Evolutionary conservation across 2,888 invertebrate species (phyloP).

Genomic region (Plutella xylostella): DNA sequence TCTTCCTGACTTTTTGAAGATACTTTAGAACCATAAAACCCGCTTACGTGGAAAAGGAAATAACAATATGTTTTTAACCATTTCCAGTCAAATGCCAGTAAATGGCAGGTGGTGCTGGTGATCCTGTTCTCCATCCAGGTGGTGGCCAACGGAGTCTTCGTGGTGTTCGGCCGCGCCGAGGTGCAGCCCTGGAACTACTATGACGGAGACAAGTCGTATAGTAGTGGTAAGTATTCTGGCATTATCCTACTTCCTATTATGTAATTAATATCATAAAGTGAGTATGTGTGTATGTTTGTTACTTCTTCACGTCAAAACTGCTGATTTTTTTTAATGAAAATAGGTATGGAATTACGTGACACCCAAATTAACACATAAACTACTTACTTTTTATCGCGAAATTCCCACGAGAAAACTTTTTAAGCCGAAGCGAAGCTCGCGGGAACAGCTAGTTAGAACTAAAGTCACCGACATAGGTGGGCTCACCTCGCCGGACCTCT

Average conservation of each 20-base stretch:
- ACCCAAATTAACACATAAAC: too few species aligned
- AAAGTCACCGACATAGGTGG: background rate
- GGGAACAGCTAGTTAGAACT: background rate
- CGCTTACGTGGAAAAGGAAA: background rate
- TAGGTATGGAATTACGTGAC: background rate
- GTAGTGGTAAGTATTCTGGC: too few species aligned
- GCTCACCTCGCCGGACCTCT: too few species aligned
- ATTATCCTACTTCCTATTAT: too few species aligned
- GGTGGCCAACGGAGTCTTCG: conserved; percentile 72
- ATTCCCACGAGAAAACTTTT: too few species aligned
- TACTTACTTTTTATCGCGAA: background rate
- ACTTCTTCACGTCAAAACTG: too few species aligned
- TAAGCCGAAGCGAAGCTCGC: too few species aligned
- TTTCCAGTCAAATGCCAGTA: conserved; percentile 36
- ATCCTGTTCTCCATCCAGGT: conserved; percentile 73
- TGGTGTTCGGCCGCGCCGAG: conserved; percentile 73
- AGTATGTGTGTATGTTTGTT: too few species aligned
- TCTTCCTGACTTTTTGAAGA: background rate
- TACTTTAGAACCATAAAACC: background rate
- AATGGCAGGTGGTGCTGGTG: conserved; percentile 78
- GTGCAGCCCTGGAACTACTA: conserved; percentile 80
- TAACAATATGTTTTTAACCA: background rate
- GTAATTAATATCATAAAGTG: too few species aligned
- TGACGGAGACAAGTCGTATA: too few species aligned
- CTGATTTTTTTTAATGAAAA: too few species aligned